Percentiles rank a stretch among this genome's conserved stretches.
Evolutionary conservation across 2,113 vertebrate species (phyloP).

Genomic region (Myodes glareolus): DNA sequence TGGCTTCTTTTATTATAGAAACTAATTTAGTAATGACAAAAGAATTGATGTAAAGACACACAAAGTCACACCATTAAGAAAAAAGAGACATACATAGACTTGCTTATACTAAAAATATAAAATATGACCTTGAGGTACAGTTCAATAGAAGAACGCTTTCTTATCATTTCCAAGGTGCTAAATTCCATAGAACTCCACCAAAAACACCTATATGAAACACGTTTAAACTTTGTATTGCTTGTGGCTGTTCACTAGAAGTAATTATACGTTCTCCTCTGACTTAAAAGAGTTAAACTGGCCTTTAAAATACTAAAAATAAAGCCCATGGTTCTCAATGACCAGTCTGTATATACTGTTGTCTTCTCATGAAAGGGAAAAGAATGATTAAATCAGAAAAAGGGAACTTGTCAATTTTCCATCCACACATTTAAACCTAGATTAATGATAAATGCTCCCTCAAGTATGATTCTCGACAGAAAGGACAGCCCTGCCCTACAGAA

Average conservation of each 20-base stretch:
- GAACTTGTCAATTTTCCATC: neutral
- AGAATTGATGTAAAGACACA: neutral
- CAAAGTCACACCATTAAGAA: neutral
- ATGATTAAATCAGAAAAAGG: conserved; percentile 16
- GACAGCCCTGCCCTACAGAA: neutral
- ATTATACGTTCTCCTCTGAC: conserved; percentile 11
- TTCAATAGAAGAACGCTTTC: neutral
- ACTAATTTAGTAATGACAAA: neutral
- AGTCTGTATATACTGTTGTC: neutral
- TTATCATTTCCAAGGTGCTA: neutral
- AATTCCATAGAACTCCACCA: neutral
- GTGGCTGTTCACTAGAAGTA: neutral
- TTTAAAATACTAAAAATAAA: conserved; percentile 6
- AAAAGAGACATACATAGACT: neutral
- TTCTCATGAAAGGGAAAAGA: conserved; percentile 51
- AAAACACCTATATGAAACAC: neutral
- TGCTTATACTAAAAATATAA: neutral
- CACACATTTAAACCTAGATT: neutral
- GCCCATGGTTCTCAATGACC: neutral
- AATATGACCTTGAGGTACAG: neutral
- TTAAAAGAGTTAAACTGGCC: neutral
- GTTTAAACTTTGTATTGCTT: neutral
- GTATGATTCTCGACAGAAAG: neutral
- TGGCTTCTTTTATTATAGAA: neutral
- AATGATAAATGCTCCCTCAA: neutral